phyloP scores from a whole-genome alignment of 23 tunicate species.

The Clavelina lepadiformis region DNA sequence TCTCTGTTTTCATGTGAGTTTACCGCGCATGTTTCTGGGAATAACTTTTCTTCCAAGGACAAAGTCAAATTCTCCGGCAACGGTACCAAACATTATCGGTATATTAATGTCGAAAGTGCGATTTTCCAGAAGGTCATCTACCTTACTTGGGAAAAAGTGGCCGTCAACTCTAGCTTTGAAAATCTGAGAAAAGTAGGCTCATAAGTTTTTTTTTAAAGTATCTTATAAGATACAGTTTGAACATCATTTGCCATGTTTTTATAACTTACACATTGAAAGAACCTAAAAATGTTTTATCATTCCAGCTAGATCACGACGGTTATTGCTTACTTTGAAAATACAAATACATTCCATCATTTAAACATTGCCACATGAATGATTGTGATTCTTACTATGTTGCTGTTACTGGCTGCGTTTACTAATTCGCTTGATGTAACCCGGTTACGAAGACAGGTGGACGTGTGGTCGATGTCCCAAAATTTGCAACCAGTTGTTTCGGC shows the following conservation, averaged over 20 bases:
- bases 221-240: too few species aligned
- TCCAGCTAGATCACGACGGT: too few species aligned
- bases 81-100: constrained; percentile 64
- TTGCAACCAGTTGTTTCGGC: constrained; percentile 39
- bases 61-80: constrained; percentile 64
- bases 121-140: constrained; percentile 9
- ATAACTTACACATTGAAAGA: neutral
- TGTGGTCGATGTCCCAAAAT: constrained; percentile 27
- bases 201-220: neutral
- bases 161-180: constrained; percentile 33
- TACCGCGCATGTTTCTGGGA: constrained; percentile 35
- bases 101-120: constrained; percentile 17
- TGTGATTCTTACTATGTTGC: constrained; percentile 34
- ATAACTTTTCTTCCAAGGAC: constrained; percentile 34
- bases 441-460: constrained; percentile 67
- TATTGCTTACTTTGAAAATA: too few species aligned
- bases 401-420: constrained; percentile 17
- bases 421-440: constrained; percentile 42
- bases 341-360: too few species aligned
- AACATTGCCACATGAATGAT: too few species aligned
- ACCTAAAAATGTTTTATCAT: neutral
- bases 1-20: too few species aligned
- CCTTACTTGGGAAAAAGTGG: constrained; percentile 18
- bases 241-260: too few species aligned
- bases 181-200: constrained; percentile 9